These are phyloP conservation scores for Eristalis intricaria DNA, from an alignment of 2,888 invertebrate genomes.

Conservation along the genomic window DNA sequence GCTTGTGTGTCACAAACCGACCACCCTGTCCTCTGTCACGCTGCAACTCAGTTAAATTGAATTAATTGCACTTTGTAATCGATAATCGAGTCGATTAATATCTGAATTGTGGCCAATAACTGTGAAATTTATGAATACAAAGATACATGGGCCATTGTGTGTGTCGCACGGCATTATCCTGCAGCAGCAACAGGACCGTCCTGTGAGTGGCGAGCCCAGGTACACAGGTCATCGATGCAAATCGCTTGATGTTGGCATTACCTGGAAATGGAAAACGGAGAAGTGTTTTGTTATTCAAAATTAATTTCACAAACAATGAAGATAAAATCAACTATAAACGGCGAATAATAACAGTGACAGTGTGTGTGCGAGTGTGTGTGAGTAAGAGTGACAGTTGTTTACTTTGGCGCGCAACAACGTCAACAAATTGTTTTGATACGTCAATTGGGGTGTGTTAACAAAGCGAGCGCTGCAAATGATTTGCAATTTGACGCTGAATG, in stretches of 20 bases:
- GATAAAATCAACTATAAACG: not conserved
- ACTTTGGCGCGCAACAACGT: not conserved
- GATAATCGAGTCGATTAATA: constrained; percentile 1
- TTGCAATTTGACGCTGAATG: too few species aligned
- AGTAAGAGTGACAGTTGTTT: not conserved
- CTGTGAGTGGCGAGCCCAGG: not conserved
- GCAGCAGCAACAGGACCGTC: not conserved
- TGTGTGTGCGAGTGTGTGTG: not conserved
- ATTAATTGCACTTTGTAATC: not conserved
- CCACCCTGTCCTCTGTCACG: not conserved
- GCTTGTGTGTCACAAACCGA: not conserved
- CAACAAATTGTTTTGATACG: not conserved
- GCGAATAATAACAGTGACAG: not conserved
- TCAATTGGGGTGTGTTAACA: not conserved
- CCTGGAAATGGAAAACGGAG: not conserved
- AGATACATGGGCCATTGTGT: not conserved
- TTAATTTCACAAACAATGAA: not conserved
- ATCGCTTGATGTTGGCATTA: not conserved
- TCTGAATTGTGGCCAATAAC: not conserved
- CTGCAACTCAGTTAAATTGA: not conserved
- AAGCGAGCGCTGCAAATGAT: not conserved
- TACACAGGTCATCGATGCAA: not conserved
- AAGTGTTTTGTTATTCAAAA: not conserved
- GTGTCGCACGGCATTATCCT: not conserved
- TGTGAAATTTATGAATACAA: not conserved